Percentiles rank a stretch among this genome's conserved stretches.
These are phyloP conservation scores for Drosophila stalkeri DNA, from an alignment of 2,888 invertebrate species.

Conservation along the genomic window DNA sequence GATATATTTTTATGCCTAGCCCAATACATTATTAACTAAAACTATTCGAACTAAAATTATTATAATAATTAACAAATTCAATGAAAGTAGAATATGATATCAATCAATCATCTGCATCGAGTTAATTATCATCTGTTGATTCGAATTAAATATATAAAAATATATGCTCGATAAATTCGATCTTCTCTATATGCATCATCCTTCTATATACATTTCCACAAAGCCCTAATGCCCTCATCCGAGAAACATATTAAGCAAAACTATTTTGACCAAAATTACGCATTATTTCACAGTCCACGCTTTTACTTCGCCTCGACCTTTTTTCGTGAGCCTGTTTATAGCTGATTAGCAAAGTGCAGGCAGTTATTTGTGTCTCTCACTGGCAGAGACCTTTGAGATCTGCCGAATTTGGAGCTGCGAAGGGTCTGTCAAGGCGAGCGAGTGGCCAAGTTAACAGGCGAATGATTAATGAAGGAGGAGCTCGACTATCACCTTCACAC, in stretches of 20 bases:
- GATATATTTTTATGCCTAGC: too few species aligned
- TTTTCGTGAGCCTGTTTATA: background rate
- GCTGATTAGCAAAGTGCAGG: conserved; percentile 47
- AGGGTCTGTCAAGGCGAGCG: conserved; percentile 66
- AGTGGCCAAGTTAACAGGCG: conserved; percentile 73
- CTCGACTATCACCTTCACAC: conserved; percentile 77
- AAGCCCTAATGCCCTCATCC: background rate
- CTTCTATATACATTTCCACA: too few species aligned
- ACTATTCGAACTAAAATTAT: background rate
- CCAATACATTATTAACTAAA: background rate
- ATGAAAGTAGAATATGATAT: too few species aligned
- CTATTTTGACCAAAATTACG: conserved; percentile 8
- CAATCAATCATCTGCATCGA: too few species aligned
- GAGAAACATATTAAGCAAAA: conserved; percentile 13
- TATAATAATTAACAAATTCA: too few species aligned
- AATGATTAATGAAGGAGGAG: conserved; percentile 77
- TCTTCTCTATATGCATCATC: background rate
- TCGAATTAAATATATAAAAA: background rate
- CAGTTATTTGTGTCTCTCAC: conserved; percentile 39
- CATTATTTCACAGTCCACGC: conserved; percentile 9
- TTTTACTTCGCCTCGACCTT: background rate
- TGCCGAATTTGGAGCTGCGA: conserved; percentile 40
- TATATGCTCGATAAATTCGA: background rate
- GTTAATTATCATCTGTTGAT: background rate
- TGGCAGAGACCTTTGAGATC: conserved; percentile 41